Percentiles rank a stretch among this genome's conserved stretches.
phyloP scores from a whole-genome alignment of 2,797 vertebrate genomes.

The Mionectes olivaceus region DNA sequence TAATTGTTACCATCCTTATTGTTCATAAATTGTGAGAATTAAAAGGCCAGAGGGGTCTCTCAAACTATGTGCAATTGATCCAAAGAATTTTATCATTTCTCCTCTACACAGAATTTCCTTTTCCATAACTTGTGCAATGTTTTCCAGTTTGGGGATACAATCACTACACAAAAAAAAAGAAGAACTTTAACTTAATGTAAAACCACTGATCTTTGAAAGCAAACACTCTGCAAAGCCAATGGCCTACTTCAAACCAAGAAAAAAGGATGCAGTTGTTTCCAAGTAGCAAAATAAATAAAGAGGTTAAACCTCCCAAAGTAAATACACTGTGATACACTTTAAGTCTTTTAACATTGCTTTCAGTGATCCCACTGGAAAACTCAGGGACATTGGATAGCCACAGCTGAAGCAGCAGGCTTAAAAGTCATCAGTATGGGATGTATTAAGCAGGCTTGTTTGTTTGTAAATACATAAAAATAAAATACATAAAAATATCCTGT shows the following conservation, averaged over 20 bases:
- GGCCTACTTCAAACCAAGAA: background rate
- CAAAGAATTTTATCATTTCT: background rate
- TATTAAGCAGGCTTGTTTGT: background rate
- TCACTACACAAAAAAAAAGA: background rate
- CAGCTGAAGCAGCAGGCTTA: constrained; percentile 21
- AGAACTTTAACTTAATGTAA: background rate
- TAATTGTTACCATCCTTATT: background rate
- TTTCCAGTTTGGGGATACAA: background rate
- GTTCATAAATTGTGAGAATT: background rate
- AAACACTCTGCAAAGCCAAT: background rate
- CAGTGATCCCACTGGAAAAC: background rate
- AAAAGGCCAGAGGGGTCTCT: background rate
- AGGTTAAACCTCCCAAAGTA: background rate
- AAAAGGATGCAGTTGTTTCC: constrained; percentile 28
- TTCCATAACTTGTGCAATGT: background rate
- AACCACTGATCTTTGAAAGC: background rate
- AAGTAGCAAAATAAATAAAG: constrained; percentile 34
- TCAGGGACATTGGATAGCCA: background rate
- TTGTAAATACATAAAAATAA: constrained; percentile 37
- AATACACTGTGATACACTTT: background rate
- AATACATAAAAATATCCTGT: background rate
- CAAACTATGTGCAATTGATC: background rate
- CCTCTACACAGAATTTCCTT: background rate
- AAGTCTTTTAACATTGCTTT: background rate
- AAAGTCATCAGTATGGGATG: background rate